phyloP scores from a whole-genome alignment of 2,888 invertebrate genomes.

The Perithous albicinctus region DNA sequence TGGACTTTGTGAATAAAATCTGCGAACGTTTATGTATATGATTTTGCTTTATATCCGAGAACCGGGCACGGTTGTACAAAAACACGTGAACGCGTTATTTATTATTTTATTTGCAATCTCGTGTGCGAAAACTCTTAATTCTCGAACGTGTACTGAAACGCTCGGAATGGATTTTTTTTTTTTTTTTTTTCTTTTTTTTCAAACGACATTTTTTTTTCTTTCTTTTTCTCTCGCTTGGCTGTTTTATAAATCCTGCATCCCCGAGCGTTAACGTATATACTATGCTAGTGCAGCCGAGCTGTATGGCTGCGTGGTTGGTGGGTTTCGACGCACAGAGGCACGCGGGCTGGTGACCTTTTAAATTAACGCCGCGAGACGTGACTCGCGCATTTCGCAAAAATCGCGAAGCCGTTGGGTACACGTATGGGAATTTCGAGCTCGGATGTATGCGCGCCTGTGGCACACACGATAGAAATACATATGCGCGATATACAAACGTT shows the following conservation, averaged over 20 bases:
- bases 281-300: conserved; percentile 34
- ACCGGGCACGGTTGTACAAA: background rate
- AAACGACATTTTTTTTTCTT: background rate
- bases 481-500: conserved; percentile 25
- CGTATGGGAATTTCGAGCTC: conserved; percentile 19
- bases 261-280: conserved; percentile 15
- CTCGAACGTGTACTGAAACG: conserved; percentile 27
- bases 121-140: conserved; percentile 25
- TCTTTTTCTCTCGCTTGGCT: background rate
- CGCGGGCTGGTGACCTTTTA: conserved; percentile 66
- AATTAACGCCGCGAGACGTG: conserved; percentile 67
- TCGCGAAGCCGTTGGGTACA: conserved; percentile 16
- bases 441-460: background rate
- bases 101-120: background rate
- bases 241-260: conserved; percentile 59
- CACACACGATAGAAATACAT: background rate
- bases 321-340: conserved; percentile 55
- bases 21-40: too few relatives aligned
- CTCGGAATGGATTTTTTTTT: too few relatives aligned
- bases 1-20: too few relatives aligned
- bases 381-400: conserved; percentile 49
- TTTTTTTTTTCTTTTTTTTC: conserved; percentile 41
- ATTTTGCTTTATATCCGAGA: conserved; percentile 1
- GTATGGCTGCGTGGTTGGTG: conserved; percentile 43
- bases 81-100: conserved; percentile 7